A percentile compares a stretch with the other conserved stretches of the same genome.
phyloP scores from a whole-genome alignment of 2,888 invertebrate genomes.

The Eulithis prunata region DNA sequence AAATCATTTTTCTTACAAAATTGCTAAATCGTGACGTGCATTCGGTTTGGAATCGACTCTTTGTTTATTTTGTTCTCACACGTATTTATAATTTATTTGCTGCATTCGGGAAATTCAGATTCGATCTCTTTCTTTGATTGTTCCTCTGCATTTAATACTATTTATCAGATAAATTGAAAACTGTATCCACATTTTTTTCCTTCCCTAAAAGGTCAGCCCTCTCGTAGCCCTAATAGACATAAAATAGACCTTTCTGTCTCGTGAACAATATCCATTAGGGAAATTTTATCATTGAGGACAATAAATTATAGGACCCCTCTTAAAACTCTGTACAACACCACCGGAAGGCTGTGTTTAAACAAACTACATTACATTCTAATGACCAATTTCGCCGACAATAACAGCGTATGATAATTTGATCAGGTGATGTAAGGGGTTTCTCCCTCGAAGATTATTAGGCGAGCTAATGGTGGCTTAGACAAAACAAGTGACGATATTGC shows the following conservation, averaged over 20 bases:
- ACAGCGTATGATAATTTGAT: slow-evolving; percentile 73
- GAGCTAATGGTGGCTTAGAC: slow-evolving; percentile 73
- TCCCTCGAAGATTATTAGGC: slow-evolving; percentile 68
- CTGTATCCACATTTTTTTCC: slow-evolving; percentile 33
- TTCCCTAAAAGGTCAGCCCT: slow-evolving; percentile 41
- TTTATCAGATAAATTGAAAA: slow-evolving; percentile 32
- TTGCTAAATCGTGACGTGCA: slow-evolving; percentile 36
- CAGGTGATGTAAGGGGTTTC: slow-evolving; percentile 61
- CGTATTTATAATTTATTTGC: slow-evolving; percentile 9
- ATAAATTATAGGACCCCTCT: slow-evolving; percentile 72
- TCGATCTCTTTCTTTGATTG: slow-evolving; percentile 5
- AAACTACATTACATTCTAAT: slow-evolving; percentile 77
- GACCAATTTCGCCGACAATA: slow-evolving; percentile 69
- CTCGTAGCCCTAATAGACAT: slow-evolving; percentile 51
- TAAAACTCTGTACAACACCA: slow-evolving; percentile 55
- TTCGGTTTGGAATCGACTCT: slow-evolving; percentile 21
- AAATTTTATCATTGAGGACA: slow-evolving; percentile 73
- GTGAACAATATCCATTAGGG: slow-evolving; percentile 75
- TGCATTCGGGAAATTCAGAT: background rate
- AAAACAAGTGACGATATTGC: slow-evolving; percentile 68
- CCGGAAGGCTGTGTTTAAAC: slow-evolving; percentile 75
- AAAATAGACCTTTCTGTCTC: slow-evolving; percentile 62
- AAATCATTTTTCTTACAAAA: slow-evolving; percentile 39
- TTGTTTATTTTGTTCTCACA: slow-evolving; percentile 13
- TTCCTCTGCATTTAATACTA: slow-evolving; percentile 21